Conservation (phyloP, 1,140 invertebrate genomes). For the Phocides pigmalion region DNA sequence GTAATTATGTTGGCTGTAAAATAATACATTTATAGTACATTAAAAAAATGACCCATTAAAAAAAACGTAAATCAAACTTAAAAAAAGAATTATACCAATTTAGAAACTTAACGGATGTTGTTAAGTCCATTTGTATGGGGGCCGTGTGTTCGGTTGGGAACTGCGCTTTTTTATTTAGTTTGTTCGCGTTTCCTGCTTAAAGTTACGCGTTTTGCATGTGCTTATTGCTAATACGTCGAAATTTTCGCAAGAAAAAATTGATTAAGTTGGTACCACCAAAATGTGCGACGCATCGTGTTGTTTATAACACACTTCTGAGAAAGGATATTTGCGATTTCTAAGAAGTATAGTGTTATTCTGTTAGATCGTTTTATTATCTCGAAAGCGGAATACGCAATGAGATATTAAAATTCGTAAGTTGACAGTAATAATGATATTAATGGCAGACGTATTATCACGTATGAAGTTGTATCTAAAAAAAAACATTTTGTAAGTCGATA, state of each 20-base stretch:
- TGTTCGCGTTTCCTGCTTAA: slow-evolving; percentile 31
- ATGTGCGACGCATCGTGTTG: slow-evolving; percentile 26
- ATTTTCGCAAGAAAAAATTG: slow-evolving; percentile 17
- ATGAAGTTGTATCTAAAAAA: no score
- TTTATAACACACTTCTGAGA: slow-evolving; percentile 24
- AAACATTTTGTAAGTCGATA: no score
- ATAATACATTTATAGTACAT: background rate
- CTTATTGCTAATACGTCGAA: slow-evolving; percentile 17
- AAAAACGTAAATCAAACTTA: background rate
- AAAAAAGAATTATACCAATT: slow-evolving; percentile 21
- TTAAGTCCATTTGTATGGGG: slow-evolving; percentile 28
- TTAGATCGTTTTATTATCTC: no score
- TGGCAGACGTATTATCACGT: no score
- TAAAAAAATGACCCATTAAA: background rate
- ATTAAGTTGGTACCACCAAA: slow-evolving; percentile 9
- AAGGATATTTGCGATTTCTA: slow-evolving; percentile 22
- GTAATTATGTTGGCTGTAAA: background rate
- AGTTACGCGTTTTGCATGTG: slow-evolving; percentile 32
- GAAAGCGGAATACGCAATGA: no score
- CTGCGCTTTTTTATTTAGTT: slow-evolving; percentile 27
- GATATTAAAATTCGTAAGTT: no score
- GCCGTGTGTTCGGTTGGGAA: slow-evolving; percentile 24
- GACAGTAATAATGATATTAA: no score
- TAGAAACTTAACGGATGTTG: slow-evolving; percentile 18
- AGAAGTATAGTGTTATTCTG: no score